These are phyloP conservation scores for Drosophila subobscura DNA, from an alignment of 1,140 invertebrate genomes.

Conservation along the genomic window DNA sequence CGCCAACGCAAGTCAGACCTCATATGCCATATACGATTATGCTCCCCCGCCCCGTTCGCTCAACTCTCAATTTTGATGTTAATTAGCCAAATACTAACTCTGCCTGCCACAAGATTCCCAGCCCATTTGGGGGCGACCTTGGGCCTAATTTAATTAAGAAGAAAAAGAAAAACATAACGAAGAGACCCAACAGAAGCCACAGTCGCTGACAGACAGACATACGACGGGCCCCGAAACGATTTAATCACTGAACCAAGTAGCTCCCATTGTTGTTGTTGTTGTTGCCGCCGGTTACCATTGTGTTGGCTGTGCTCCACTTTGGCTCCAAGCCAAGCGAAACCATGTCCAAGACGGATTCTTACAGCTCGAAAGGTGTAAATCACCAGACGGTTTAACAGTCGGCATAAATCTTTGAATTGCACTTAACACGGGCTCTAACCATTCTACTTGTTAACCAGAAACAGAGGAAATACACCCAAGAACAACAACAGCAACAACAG, in stretches of 20 bases:
- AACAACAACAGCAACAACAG: no score
- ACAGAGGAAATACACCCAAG: neutral
- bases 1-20: constrained; percentile 45
- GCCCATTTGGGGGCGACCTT: constrained; percentile 64
- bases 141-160: constrained; percentile 71
- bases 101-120: constrained; percentile 33
- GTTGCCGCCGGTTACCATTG: constrained; percentile 29
- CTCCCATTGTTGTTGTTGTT: constrained; percentile 5
- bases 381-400: constrained; percentile 33
- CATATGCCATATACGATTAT: constrained; percentile 15
- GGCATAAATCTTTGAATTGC: constrained; percentile 36
- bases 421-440: constrained; percentile 30
- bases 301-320: constrained; percentile 28
- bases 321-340: constrained; percentile 17
- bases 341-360: neutral
- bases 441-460: constrained; percentile 7
- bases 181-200: constrained; percentile 37
- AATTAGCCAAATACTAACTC: constrained; percentile 25
- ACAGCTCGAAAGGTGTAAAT: constrained; percentile 38
- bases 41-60: neutral
- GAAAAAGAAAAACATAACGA: constrained; percentile 57
- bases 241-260: constrained; percentile 56
- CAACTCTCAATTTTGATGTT: constrained; percentile 21
- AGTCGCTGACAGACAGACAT: constrained; percentile 33
- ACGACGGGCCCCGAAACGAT: constrained; percentile 37